phyloP scores from a whole-genome alignment of 2,797 vertebrate genomes.

The Okamejei kenojei region DNA sequence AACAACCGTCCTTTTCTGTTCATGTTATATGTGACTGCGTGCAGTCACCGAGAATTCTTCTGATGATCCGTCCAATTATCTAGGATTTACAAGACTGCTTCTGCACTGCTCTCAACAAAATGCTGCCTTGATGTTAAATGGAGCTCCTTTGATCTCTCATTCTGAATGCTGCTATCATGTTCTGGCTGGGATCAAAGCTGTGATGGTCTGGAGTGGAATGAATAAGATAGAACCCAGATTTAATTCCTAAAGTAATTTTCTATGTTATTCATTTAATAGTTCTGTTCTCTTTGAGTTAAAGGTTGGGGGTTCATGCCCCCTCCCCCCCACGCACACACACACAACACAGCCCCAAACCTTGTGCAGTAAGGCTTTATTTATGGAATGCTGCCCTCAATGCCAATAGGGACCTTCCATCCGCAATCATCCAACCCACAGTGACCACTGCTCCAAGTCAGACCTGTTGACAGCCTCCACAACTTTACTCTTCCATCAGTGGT shows the following conservation, averaged over 20 bases:
- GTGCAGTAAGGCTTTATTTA: too few relatives aligned
- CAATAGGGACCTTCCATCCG: too few relatives aligned
- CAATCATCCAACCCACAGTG: too few relatives aligned
- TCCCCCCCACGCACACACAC: too few relatives aligned
- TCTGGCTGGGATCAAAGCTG: neutral
- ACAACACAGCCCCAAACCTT: too few relatives aligned
- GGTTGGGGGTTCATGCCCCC: too few relatives aligned
- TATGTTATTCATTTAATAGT: neutral
- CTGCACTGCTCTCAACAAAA: neutral
- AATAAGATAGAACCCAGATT: neutral
- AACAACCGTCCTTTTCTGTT: neutral
- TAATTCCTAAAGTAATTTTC: too few relatives aligned
- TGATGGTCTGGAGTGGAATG: neutral
- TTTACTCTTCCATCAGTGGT: too few relatives aligned
- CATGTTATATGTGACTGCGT: neutral
- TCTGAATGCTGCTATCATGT: neutral
- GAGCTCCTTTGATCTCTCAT: neutral
- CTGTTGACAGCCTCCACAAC: too few relatives aligned
- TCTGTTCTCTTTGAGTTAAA: neutral
- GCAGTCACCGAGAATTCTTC: neutral
- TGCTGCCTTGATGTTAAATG: neutral
- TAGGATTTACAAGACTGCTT: neutral
- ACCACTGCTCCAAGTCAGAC: too few relatives aligned
- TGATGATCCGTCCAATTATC: neutral
- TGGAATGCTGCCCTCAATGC: too few relatives aligned